phyloP scores from a whole-genome alignment of 2,113 vertebrate genomes.

The Epinephelus fuscoguttatus region DNA sequence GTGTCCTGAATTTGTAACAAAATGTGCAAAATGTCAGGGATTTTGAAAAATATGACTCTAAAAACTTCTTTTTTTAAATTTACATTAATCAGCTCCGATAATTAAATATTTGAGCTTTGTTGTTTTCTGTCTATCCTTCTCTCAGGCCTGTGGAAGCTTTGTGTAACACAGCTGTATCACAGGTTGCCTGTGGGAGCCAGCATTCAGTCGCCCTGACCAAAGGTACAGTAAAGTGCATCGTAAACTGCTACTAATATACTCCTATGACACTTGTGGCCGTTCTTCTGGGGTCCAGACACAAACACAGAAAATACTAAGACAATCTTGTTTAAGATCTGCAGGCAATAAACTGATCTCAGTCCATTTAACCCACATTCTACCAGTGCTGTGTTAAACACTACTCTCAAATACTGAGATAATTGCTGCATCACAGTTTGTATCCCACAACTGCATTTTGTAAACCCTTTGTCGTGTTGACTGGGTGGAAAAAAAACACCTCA shows the following conservation, averaged over 20 bases:
- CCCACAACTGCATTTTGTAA: background rate
- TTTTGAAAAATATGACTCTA: too few species aligned
- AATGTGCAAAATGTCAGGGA: too few species aligned
- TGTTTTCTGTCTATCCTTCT: background rate
- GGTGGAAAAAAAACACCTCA: background rate
- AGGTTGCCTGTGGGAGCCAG: constrained; percentile 83
- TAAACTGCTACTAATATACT: too few species aligned
- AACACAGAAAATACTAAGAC: too few species aligned
- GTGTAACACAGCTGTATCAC: constrained; percentile 56
- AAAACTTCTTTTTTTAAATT: too few species aligned
- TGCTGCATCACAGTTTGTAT: background rate
- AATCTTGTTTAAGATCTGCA: background rate
- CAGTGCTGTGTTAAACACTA: background rate
- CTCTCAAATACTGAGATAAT: background rate
- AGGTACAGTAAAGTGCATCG: constrained; percentile 71
- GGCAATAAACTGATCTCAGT: background rate
- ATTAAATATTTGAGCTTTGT: background rate
- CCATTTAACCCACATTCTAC: background rate
- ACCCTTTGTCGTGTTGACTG: background rate
- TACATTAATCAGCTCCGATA: background rate
- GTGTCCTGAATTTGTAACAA: background rate
- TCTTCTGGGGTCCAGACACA: too few species aligned
- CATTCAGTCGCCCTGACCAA: constrained; percentile 82
- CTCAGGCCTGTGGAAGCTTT: constrained; percentile 74
- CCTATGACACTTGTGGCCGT: too few species aligned